Base-by-base conservation (phyloP, 2,797 vertebrate genomes). In the Apogon hyalosoma region DNA sequence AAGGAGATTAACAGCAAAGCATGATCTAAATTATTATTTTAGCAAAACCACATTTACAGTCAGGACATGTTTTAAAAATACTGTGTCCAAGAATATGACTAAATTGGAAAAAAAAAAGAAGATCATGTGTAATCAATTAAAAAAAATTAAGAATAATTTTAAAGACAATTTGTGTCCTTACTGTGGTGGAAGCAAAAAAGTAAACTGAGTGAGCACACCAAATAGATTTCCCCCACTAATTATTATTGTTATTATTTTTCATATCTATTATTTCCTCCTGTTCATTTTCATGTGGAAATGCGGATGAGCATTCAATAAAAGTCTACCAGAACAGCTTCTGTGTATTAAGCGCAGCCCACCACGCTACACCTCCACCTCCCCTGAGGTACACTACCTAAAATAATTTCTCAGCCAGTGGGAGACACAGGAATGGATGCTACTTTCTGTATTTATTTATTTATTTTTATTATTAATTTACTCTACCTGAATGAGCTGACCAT, bases 361-460 rank as follows among this genome's bases (percentile, higher is more conserved):
- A 58, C 9, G 7, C 43, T 66, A 51, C 73, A 59, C 71, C 49
- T 60, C 58, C 78, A 51, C 24, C 73, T 85, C 73, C 65, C 75
- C 28, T 11, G 68, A 73, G 69, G 70, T 13, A 18, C 38, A 52
- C 39, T 10, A 67, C 55, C 59, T 77, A 77, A 77, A 88, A 85
- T 70, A 80, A 43, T 73, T 59, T 46, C 63, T 53, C 75, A 75
- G 54, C 69, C 46, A 19, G 47, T 56, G 60, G 68, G 77, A 77
- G 82, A 69, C 63, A 69, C 68, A 16, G 0, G 24, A 36, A 59
- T 28, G 50, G 48, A 62, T 41, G 19, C 46, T 58, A 46, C 56
- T 63, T 66, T 57, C 56, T 67, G 19, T 11, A 19, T 63, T 28
- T 24, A 24, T 24, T 24, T 24, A 4, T 60, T 39, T 3, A 18